Evolutionary conservation across 2,797 vertebrate genomes (phyloP).

Genomic region (Spondyliosoma cantharus): DNA sequence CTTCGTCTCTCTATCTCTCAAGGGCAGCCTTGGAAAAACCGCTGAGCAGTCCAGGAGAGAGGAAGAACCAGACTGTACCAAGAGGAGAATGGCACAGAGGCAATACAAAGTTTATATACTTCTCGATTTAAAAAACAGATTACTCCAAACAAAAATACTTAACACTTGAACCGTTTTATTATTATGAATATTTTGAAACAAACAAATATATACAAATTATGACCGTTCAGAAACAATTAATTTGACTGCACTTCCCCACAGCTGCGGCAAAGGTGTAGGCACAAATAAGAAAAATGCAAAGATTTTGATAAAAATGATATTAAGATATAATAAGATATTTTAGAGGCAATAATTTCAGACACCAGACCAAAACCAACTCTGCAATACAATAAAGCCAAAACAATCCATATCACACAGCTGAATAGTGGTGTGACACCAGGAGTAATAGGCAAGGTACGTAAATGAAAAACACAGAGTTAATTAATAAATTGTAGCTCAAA

Average conservation of each 20-base stretch:
- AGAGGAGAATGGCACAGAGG: neutral
- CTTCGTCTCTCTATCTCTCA: conserved; percentile 27
- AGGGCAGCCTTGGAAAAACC: conserved; percentile 23
- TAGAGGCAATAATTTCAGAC: neutral
- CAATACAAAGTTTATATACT: conserved; percentile 1
- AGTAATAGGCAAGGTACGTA: neutral
- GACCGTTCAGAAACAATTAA: neutral
- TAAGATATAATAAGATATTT: no score
- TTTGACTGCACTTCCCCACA: neutral
- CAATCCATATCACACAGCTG: neutral
- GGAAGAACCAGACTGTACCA: neutral
- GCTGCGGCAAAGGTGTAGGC: neutral
- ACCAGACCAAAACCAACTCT: neutral
- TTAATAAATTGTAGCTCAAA: no score
- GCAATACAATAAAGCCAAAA: neutral
- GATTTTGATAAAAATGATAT: neutral
- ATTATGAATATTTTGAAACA: no score
- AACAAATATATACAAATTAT: neutral
- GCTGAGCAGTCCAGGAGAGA: neutral
- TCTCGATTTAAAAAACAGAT: neutral
- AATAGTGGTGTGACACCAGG: neutral
- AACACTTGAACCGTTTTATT: no score
- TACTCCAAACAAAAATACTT: neutral
- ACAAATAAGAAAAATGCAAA: neutral
- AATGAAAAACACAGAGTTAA: no score